A percentile compares a stretch with the other conserved stretches of the same genome.
Evolutionary conservation across 2,113 vertebrate species (phyloP).

Genomic region (Equus przewalskii): DNA sequence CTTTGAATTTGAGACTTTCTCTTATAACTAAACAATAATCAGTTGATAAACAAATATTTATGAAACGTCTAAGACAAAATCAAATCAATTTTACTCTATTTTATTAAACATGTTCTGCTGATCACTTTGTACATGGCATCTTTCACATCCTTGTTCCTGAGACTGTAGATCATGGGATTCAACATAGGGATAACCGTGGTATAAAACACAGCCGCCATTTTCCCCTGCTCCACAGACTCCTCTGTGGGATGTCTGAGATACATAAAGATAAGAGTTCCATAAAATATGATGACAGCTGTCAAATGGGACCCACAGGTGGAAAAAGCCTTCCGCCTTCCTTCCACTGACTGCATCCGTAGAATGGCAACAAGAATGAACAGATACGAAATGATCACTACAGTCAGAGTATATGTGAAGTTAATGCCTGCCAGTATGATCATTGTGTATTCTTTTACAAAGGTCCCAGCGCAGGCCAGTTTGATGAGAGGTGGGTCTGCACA

Average conservation of each 20-base stretch:
- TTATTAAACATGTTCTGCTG: neutral
- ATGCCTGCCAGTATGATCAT: conserved; percentile 73
- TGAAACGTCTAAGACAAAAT: neutral
- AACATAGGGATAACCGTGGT: conserved; percentile 70
- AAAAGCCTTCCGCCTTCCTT: conserved; percentile 64
- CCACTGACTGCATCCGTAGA: neutral
- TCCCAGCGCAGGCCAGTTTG: conserved; percentile 72
- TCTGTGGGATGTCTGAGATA: conserved; percentile 50
- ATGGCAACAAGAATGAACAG: conserved; percentile 67
- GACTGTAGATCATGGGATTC: conserved; percentile 68
- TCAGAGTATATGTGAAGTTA: conserved; percentile 73
- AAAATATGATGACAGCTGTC: conserved; percentile 57
- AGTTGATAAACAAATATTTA: neutral
- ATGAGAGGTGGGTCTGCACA: conserved; percentile 84
- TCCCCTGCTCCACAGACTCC: conserved; percentile 56
- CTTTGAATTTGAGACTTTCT: neutral
- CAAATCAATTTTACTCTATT: neutral
- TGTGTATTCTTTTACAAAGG: conserved; percentile 51
- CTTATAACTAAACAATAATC: rapidly evolving
- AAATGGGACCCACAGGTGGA: conserved; percentile 69
- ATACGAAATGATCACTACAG: conserved; percentile 38
- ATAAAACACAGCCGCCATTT: conserved; percentile 71
- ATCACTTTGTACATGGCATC: conserved; percentile 3
- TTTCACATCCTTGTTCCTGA: conserved; percentile 73
- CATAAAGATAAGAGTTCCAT: conserved; percentile 67